A percentile compares a stretch with the other conserved stretches of the same genome.
Evolutionary conservation across 2,113 vertebrate species (phyloP).

Genomic region (Rhineura floridana): DNA sequence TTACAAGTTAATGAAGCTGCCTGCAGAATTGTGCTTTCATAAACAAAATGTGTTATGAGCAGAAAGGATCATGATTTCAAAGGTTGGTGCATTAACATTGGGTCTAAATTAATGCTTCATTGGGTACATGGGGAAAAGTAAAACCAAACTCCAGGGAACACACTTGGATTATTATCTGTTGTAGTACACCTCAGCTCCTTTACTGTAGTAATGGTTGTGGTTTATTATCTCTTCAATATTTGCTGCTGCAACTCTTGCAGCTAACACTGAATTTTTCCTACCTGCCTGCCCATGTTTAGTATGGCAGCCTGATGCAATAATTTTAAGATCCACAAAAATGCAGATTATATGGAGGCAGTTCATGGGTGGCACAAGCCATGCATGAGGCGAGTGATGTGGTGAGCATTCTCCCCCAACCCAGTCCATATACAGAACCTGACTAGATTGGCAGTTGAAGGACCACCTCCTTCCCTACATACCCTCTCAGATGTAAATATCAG

Average conservation of each 20-base stretch:
- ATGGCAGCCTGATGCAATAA: neutral
- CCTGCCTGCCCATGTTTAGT: constrained; percentile 21
- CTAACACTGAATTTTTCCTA: neutral
- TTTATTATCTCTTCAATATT: constrained; percentile 43
- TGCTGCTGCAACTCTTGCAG: constrained; percentile 32
- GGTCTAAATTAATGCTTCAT: constrained; percentile 37
- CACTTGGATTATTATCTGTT: constrained; percentile 28
- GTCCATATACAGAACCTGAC: no score
- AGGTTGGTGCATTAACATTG: constrained; percentile 12
- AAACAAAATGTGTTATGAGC: constrained; percentile 4
- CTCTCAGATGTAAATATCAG: no score
- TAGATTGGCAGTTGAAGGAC: no score
- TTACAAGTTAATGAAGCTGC: constrained; percentile 34
- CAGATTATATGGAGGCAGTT: neutral
- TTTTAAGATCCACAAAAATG: neutral
- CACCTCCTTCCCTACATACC: no score
- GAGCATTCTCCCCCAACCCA: neutral
- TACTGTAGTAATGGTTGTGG: constrained; percentile 18
- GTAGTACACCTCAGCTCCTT: neutral
- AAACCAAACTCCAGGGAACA: constrained; percentile 40
- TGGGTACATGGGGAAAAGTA: constrained; percentile 29
- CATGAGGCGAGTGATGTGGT: neutral
- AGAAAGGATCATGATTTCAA: rapidly evolving
- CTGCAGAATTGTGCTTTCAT: constrained; percentile 32
- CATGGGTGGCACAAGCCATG: neutral